These are phyloP conservation scores for Monochamus alternatus DNA, from an alignment of 2,888 invertebrate species.

Conservation along the genomic window DNA sequence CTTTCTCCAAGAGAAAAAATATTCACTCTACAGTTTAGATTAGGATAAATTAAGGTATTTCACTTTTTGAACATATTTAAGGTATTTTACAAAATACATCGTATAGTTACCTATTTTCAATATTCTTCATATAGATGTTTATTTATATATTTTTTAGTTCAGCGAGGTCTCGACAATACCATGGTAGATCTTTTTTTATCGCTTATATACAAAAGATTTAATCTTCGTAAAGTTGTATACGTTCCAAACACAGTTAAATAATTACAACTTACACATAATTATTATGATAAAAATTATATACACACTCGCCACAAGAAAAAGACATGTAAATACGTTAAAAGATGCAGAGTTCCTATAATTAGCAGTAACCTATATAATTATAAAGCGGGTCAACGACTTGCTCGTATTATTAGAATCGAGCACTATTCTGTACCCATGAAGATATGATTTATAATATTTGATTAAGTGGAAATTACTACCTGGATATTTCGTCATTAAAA, in stretches of 20 bases:
- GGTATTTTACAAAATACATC: too few species aligned
- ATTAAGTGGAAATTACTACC: constrained; percentile 12
- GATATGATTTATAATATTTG: constrained; percentile 18
- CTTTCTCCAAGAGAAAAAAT: too few species aligned
- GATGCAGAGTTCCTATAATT: constrained; percentile 46
- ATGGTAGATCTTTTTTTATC: too few species aligned
- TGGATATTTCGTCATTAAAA: neutral
- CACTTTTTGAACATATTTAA: too few species aligned
- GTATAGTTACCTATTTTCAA: too few species aligned
- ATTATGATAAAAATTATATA: neutral
- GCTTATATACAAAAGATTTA: too few species aligned
- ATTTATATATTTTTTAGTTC: too few species aligned
- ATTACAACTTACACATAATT: neutral
- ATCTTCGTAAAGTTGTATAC: neutral
- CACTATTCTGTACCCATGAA: constrained; percentile 34
- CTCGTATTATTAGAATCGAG: constrained; percentile 48
- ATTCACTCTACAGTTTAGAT: too few species aligned
- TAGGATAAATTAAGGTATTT: too few species aligned
- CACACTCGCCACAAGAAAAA: constrained; percentile 41
- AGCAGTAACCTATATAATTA: constrained; percentile 53
- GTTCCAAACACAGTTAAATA: neutral
- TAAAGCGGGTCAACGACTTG: constrained; percentile 52
- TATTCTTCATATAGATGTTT: too few species aligned
- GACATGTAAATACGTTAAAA: constrained; percentile 40
- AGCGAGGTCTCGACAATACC: too few species aligned